Conservation (phyloP, 2,113 vertebrate species). For the Sitta europaea region DNA sequence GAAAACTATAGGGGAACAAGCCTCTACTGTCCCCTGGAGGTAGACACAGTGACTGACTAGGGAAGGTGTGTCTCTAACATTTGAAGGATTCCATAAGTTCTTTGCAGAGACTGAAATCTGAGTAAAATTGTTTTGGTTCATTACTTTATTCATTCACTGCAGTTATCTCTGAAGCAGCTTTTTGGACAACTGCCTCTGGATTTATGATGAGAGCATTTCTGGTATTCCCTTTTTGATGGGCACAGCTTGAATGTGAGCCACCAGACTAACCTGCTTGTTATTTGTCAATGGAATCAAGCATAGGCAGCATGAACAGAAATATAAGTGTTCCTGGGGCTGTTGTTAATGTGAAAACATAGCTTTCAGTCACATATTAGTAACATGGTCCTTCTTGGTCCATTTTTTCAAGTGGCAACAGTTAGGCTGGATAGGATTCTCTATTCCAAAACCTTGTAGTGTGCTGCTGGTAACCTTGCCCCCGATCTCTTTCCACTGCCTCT, state of each 20-base stretch:
- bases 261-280: background rate
- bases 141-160: background rate
- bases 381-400: background rate
- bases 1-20: background rate
- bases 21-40: conserved; percentile 47
- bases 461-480: background rate
- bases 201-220: background rate
- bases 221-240: background rate
- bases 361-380: background rate
- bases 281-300: background rate
- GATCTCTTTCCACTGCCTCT: background rate
- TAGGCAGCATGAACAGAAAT: background rate
- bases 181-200: background rate
- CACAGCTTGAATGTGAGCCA: background rate
- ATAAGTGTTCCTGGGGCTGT: background rate
- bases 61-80: background rate
- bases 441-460: background rate
- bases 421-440: background rate
- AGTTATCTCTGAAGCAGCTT: background rate
- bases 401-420: background rate
- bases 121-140: background rate
- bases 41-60: background rate
- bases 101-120: background rate
- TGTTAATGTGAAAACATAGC: background rate
- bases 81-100: background rate